Evolutionary conservation across 2,797 vertebrate genomes (phyloP).

Genomic region (Aldrovandia affinis): DNA sequence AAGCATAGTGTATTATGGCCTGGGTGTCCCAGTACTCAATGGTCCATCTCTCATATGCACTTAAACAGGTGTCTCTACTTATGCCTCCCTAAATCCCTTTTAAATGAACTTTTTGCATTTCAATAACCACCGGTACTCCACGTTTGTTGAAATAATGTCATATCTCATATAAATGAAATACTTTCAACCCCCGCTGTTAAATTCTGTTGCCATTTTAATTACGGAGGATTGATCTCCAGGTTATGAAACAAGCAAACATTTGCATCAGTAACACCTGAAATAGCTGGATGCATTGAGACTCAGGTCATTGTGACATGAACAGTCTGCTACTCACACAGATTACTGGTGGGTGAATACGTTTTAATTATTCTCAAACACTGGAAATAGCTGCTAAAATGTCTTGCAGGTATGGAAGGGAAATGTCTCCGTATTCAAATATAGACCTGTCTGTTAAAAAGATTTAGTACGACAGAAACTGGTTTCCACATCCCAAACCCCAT

Average conservation of each 20-base stretch:
- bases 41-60: not conserved
- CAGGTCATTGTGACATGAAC: not conserved
- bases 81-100: not conserved
- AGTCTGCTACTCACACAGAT: not conserved
- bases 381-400: not conserved
- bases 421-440: not conserved
- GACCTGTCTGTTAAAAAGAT: not conserved
- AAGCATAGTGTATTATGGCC: not conserved
- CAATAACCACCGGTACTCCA: not conserved
- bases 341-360: not conserved
- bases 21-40: not conserved
- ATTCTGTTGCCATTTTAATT: not conserved
- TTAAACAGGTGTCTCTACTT: not conserved
- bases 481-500: too few species aligned
- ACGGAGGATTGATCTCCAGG: not conserved
- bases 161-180: not conserved
- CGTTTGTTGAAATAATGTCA: not conserved
- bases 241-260: not conserved
- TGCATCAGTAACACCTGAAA: not conserved
- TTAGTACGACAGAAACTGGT: not conserved
- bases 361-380: not conserved
- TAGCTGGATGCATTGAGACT: not conserved
- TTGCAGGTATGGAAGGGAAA: not conserved
- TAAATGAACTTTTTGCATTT: not conserved
- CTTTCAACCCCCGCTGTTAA: not conserved